These are phyloP conservation scores for Etheostoma perlongum DNA, from an alignment of 2,797 vertebrate species.

Conservation along the genomic window DNA sequence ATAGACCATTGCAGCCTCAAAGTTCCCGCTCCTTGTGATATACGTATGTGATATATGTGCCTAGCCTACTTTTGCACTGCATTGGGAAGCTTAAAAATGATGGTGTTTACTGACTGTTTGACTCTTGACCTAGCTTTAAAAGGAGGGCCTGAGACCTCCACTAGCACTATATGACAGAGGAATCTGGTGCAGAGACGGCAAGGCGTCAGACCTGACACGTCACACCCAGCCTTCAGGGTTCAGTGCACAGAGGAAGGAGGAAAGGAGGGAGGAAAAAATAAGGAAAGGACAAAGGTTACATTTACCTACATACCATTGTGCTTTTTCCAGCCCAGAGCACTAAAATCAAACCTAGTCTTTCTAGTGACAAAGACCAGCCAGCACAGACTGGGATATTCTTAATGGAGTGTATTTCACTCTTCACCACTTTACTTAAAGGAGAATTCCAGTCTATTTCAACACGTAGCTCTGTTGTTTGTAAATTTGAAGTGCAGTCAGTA, in stretches of 20 bases:
- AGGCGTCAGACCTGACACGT: constrained; percentile 76
- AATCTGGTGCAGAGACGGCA: constrained; percentile 83
- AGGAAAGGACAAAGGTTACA: constrained; percentile 35
- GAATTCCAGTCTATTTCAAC: no score
- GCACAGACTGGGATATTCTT: not conserved
- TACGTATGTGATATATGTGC: constrained; percentile 23
- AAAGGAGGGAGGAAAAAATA: constrained; percentile 45
- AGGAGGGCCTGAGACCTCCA: constrained; percentile 68
- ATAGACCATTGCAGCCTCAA: not conserved
- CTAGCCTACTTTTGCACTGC: constrained; percentile 39
- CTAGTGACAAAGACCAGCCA: constrained; percentile 32
- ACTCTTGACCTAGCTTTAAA: constrained; percentile 81
- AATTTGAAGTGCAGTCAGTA: no score
- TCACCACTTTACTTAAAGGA: constrained; percentile 27
- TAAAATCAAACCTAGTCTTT: constrained; percentile 24
- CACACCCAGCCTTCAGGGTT: constrained; percentile 61
- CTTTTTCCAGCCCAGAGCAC: constrained; percentile 37
- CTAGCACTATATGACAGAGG: constrained; percentile 66
- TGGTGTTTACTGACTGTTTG: constrained; percentile 76
- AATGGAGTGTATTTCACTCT: constrained; percentile 1
- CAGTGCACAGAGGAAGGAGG: constrained; percentile 39
- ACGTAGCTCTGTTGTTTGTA: no score
- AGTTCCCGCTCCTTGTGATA: constrained; percentile 31
- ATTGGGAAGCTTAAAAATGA: constrained; percentile 55
- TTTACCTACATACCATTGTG: constrained; percentile 37